Evolutionary conservation across 1,140 invertebrate species (phyloP).

Genomic region (Cecropterus lyciades): DNA sequence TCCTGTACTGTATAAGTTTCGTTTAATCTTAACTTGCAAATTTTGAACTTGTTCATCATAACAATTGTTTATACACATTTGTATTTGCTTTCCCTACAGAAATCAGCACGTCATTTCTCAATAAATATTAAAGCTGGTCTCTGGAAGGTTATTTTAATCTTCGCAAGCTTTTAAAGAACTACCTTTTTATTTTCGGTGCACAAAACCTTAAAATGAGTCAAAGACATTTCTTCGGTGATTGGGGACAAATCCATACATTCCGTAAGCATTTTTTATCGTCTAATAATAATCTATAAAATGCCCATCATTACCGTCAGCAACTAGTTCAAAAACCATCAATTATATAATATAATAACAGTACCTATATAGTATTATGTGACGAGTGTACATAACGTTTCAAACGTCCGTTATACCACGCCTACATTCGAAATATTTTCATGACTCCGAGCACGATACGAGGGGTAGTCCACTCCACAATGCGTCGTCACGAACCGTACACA

Average conservation of each 20-base stretch:
- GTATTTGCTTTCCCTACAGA: too few species aligned
- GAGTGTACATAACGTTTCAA: neutral
- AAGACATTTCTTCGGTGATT: too few species aligned
- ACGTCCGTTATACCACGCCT: neutral
- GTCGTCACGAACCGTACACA: constrained; percentile 10
- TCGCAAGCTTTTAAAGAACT: neutral
- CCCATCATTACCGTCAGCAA: neutral
- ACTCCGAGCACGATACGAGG: neutral
- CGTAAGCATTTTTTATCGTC: too few species aligned
- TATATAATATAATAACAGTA: neutral
- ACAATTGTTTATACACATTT: too few species aligned
- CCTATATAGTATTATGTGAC: neutral
- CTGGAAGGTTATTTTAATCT: neutral
- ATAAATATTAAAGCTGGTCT: neutral
- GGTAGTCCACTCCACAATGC: constrained; percentile 12
- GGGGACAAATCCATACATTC: too few species aligned
- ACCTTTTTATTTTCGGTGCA: neutral
- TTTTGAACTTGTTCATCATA: too few species aligned
- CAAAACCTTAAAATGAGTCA: too few species aligned
- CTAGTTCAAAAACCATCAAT: neutral
- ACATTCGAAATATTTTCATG: constrained; percentile 12
- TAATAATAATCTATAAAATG: neutral
- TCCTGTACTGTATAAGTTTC: too few species aligned
- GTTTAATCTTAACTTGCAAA: too few species aligned
- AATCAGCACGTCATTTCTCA: too few species aligned